A percentile compares a stretch with the other conserved stretches of the same genome.
Evolutionary conservation across 2,113 vertebrate species (phyloP).

Genomic region (Macrotis lagotis): DNA sequence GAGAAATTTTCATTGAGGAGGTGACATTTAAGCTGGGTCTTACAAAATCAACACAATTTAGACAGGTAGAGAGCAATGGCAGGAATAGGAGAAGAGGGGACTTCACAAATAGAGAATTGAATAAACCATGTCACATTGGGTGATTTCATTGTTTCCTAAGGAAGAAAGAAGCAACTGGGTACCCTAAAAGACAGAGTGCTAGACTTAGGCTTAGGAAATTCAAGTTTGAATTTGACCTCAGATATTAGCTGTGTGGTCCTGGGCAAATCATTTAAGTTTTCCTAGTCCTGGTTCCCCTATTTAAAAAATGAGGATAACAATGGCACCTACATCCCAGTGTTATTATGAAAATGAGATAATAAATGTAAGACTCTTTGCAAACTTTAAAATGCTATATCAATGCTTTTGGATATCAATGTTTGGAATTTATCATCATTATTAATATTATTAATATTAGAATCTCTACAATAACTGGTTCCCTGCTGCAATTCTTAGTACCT

Average conservation of each 20-base stretch:
- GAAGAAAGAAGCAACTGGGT: background rate
- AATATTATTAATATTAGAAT: too few relatives aligned
- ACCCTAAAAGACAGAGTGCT: background rate
- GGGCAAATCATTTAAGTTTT: background rate
- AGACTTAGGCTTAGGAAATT: background rate
- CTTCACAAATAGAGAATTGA: background rate
- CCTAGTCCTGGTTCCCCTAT: background rate
- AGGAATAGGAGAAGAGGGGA: background rate
- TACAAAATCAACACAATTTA: background rate
- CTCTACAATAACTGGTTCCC: too few relatives aligned
- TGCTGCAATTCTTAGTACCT: too few relatives aligned
- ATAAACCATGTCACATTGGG: background rate
- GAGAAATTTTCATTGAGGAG: background rate
- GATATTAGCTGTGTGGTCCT: background rate
- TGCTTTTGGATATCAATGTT: too few relatives aligned
- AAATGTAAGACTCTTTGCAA: too few relatives aligned
- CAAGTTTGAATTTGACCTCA: too few relatives aligned
- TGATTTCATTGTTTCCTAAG: background rate
- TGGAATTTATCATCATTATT: too few relatives aligned
- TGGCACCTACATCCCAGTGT: too few relatives aligned
- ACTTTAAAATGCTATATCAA: too few relatives aligned
- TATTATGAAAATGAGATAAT: too few relatives aligned
- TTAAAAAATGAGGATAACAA: too few relatives aligned
- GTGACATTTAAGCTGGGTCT: background rate
- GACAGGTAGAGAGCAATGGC: background rate